Percentiles rank a stretch among this genome's conserved stretches.
Conservation (phyloP, 2,888 invertebrate species). For the Mythimna loreyi region DNA sequence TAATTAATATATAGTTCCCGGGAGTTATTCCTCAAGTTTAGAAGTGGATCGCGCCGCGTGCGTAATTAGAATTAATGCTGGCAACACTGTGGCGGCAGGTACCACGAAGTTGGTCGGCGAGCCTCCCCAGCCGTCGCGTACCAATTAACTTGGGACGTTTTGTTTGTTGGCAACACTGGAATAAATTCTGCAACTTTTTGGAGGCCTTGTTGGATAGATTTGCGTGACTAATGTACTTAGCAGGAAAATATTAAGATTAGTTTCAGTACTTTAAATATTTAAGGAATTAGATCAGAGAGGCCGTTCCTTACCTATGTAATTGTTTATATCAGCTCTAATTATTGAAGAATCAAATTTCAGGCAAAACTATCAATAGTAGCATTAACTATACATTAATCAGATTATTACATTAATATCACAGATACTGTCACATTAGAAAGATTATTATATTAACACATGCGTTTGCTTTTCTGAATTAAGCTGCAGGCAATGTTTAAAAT, state of each 20-base stretch:
- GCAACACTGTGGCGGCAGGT: constrained; percentile 59
- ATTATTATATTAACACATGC: no score
- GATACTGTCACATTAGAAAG: no score
- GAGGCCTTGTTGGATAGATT: constrained; percentile 45
- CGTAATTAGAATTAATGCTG: constrained; percentile 76
- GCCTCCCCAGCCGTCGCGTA: constrained; percentile 55
- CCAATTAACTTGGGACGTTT: constrained; percentile 59
- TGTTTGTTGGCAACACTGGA: constrained; percentile 59
- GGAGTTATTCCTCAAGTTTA: constrained; percentile 72
- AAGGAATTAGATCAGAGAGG: constrained; percentile 8
- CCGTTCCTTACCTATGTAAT: neutral
- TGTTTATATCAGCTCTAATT: constrained; percentile 3
- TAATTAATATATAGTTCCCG: constrained; percentile 80
- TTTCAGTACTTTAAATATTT: constrained; percentile 43
- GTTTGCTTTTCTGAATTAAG: no score
- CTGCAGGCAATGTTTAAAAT: no score
- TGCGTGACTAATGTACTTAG: constrained; percentile 49
- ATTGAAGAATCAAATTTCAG: neutral
- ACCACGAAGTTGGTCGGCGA: constrained; percentile 55
- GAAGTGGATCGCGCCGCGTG: constrained; percentile 69
- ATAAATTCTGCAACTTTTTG: constrained; percentile 60
- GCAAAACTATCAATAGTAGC: no score
- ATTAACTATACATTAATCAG: no score
- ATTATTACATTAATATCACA: no score
- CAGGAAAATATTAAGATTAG: constrained; percentile 45